phyloP scores from a whole-genome alignment of 1,140 invertebrate species.

The Drosophila bifasciata region DNA sequence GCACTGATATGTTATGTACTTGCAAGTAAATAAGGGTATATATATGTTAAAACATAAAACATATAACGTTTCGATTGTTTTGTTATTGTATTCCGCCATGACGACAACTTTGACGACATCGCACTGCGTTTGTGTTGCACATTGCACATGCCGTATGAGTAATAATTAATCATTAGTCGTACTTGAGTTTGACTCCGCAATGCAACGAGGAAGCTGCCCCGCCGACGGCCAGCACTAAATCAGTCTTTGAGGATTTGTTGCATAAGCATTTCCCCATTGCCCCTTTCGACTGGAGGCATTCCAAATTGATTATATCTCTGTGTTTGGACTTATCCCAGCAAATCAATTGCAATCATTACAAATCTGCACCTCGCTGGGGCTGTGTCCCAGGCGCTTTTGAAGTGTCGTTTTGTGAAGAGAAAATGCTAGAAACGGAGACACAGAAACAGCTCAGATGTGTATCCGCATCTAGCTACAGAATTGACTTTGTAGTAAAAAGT shows the following conservation, averaged over 20 bases:
- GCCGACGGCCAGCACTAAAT: background rate
- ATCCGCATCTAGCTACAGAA: no score
- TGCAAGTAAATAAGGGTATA: conserved; percentile 2
- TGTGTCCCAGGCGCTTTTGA: no score
- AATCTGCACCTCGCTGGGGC: no score
- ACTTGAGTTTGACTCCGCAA: conserved; percentile 42
- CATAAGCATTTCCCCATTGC: conserved; percentile 26
- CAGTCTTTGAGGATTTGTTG: conserved; percentile 4
- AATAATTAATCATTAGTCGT: conserved; percentile 50
- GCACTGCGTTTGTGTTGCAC: conserved; percentile 35
- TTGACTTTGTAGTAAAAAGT: no score
- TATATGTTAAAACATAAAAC: no score
- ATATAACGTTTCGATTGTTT: conserved; percentile 1
- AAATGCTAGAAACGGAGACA: no score
- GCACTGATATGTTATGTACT: no score
- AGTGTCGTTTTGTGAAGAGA: no score
- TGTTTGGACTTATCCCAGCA: no score
- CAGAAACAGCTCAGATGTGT: no score
- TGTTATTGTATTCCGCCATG: conserved; percentile 32
- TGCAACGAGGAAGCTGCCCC: conserved; percentile 30
- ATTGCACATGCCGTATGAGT: conserved; percentile 72
- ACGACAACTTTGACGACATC: conserved; percentile 55
- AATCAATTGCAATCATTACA: no score
- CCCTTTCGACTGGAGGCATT: background rate
- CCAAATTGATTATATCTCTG: background rate